Evolutionary conservation across 2,113 vertebrate species (phyloP).

Genomic region (Barnardius zonarius): DNA sequence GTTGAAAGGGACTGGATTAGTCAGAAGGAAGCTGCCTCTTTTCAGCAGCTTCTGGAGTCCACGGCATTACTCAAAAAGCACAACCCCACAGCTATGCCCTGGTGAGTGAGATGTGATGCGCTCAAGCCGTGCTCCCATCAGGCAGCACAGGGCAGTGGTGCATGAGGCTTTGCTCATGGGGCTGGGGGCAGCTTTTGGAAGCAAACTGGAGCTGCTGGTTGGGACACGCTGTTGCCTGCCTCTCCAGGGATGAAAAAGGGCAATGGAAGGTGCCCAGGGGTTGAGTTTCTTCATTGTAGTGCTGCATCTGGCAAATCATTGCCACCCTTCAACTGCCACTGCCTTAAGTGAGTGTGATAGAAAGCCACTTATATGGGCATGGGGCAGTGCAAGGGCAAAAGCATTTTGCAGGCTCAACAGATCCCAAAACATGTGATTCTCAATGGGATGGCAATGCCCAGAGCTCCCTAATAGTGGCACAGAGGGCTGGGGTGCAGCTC

Average conservation of each 20-base stretch:
- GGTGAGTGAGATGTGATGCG: neutral
- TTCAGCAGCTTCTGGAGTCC: neutral
- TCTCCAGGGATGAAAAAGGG: neutral
- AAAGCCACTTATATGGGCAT: neutral
- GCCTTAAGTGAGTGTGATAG: neutral
- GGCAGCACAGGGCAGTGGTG: neutral
- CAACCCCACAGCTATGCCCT: neutral
- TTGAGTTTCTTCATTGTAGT: neutral
- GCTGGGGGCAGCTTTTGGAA: neutral
- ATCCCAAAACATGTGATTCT: neutral
- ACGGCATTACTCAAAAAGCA: neutral
- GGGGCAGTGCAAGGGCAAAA: neutral
- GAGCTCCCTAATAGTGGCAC: neutral
- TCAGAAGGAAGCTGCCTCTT: neutral
- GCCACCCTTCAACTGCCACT: neutral
- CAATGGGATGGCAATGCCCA: neutral
- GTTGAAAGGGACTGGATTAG: neutral
- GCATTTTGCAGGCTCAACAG: neutral
- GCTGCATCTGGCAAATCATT: neutral
- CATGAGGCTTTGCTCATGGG: fast-evolving
- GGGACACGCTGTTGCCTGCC: neutral
- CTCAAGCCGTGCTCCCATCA: fast-evolving
- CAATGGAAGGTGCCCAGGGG: neutral
- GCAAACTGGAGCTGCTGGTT: neutral
- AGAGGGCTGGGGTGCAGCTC: neutral